Percentiles rank a stretch among this genome's conserved stretches.
These are phyloP conservation scores for Caenorhabditis virilis DNA, from an alignment of 2,888 invertebrate genomes.

Conservation along the genomic window DNA sequence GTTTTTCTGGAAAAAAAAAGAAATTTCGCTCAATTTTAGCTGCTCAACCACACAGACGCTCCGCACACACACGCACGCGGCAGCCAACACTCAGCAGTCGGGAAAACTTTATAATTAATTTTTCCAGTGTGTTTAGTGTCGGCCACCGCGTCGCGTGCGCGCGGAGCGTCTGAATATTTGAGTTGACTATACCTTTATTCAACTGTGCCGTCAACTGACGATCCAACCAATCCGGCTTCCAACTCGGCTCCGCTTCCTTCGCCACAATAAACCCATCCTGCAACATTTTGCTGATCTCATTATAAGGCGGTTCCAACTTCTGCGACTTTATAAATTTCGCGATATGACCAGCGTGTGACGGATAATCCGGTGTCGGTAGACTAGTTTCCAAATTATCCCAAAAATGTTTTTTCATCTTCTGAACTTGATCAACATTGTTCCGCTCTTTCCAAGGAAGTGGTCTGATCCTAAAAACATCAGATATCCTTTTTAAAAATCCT, in stretches of 20 bases:
- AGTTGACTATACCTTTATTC: no score
- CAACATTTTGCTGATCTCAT: slow-evolving; percentile 10
- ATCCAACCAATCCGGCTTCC: slow-evolving; percentile 8
- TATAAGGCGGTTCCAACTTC: slow-evolving; percentile 7
- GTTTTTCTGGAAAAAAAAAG: no score
- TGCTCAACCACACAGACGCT: no score
- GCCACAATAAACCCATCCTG: slow-evolving; percentile 4
- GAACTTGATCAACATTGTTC: background rate
- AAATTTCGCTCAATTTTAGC: no score
- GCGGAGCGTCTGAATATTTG: no score
- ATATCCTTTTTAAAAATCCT: background rate
- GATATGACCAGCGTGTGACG: slow-evolving; percentile 7
- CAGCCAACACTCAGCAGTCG: no score
- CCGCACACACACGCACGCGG: no score
- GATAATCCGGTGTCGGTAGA: slow-evolving; percentile 5
- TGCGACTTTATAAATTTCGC: slow-evolving; percentile 2
- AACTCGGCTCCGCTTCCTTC: slow-evolving; percentile 1
- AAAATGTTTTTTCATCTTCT: slow-evolving; percentile 1
- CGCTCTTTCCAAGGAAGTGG: slow-evolving; percentile 9
- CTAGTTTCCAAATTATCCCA: slow-evolving; percentile 4
- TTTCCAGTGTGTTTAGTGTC: no score
- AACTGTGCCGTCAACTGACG: background rate
- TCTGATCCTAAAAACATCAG: slow-evolving; percentile 1
- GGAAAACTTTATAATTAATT: no score
- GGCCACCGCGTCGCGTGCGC: no score